These are phyloP conservation scores for Pediacus dermestoides DNA, from an alignment of 2,888 invertebrate species.

Conservation along the genomic window DNA sequence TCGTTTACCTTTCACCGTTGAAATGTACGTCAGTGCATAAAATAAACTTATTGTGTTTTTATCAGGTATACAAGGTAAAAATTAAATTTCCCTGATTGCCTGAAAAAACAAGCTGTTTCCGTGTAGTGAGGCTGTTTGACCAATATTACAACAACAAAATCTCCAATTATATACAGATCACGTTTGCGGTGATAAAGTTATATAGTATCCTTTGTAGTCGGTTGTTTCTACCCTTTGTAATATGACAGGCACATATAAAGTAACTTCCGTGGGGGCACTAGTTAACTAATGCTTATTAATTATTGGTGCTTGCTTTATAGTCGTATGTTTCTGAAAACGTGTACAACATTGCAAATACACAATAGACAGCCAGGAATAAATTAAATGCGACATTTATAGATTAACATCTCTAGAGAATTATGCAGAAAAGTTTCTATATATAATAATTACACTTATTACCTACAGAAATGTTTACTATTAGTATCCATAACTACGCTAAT, in stretches of 20 bases:
- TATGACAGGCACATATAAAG: slow-evolving; percentile 12
- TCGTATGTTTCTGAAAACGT: slow-evolving; percentile 13
- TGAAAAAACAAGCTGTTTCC: too few relatives aligned
- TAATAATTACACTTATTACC: too few relatives aligned
- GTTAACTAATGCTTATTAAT: slow-evolving; percentile 17
- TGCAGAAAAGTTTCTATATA: too few relatives aligned
- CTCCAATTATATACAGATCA: slow-evolving; percentile 10
- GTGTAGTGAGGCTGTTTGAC: too few relatives aligned
- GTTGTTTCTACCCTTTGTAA: slow-evolving; percentile 8
- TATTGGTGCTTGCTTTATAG: slow-evolving; percentile 13
- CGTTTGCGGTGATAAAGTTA: slow-evolving; percentile 12
- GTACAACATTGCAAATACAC: slow-evolving; percentile 12
- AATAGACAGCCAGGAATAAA: slow-evolving; percentile 3
- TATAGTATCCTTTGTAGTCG: slow-evolving; percentile 8
- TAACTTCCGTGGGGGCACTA: slow-evolving; percentile 7
- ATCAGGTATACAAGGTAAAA: too few relatives aligned
- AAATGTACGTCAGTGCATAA: too few relatives aligned
- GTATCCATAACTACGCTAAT: too few relatives aligned
- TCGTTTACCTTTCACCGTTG: too few relatives aligned
- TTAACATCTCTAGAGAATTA: too few relatives aligned
- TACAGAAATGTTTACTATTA: too few relatives aligned
- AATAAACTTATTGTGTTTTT: too few relatives aligned
- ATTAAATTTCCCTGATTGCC: too few relatives aligned
- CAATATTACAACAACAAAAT: not conserved
- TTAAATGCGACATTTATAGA: slow-evolving; percentile 3